phyloP scores from a whole-genome alignment of 2,797 vertebrate genomes.

The Salmo trutta region DNA sequence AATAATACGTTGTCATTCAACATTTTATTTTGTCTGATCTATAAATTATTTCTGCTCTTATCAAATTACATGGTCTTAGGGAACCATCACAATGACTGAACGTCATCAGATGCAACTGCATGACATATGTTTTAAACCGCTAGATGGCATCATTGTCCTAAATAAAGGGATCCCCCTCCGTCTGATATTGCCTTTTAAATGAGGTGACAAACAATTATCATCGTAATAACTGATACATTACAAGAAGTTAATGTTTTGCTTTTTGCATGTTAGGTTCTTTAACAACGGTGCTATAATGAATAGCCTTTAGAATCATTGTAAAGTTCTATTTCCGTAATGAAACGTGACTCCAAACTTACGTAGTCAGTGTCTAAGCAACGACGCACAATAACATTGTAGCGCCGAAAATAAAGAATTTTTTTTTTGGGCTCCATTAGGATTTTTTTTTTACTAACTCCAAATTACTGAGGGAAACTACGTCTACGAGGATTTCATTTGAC shows the following conservation, averaged over 20 bases:
- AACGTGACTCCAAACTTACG: background rate
- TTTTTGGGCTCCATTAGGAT: background rate
- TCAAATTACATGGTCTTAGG: background rate
- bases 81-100: no score
- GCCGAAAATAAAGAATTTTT: background rate
- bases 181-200: background rate
- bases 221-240: background rate
- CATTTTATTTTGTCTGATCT: background rate
- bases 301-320: background rate
- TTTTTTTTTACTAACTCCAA: no score
- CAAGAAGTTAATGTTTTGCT: background rate
- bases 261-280: background rate
- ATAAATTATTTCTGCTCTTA: background rate
- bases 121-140: background rate
- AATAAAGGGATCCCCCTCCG: background rate
- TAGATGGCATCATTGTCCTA: background rate
- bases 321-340: background rate
- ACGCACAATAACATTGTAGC: conserved; percentile 23
- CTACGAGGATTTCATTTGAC: background rate
- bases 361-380: conserved; percentile 61
- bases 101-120: background rate
- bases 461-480: background rate
- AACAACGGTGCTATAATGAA: background rate
- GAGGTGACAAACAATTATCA: background rate
- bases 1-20: background rate